Percentiles rank a stretch among this genome's conserved stretches.
Conservation (phyloP, 2,113 vertebrate genomes). For the Puntigrus tetrazona region DNA sequence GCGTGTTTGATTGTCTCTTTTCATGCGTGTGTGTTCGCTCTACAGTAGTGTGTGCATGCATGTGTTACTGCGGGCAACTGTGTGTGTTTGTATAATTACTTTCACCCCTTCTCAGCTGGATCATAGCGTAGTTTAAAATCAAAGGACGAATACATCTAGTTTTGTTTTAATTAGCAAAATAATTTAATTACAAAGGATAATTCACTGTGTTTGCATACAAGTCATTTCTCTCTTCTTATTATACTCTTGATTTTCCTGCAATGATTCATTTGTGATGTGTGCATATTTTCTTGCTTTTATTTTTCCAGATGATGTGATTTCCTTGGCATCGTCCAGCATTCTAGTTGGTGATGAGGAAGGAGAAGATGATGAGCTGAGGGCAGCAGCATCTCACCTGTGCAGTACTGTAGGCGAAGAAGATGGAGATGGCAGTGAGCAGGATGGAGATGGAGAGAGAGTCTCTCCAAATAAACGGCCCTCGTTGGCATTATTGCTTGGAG, state of each 20-base stretch:
- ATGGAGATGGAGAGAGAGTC: conserved; percentile 37
- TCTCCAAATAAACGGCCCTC: conserved; percentile 66
- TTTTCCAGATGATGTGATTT: conserved; percentile 66
- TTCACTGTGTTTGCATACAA: conserved; percentile 24
- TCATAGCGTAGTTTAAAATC: conserved; percentile 17
- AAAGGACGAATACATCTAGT: conserved; percentile 38
- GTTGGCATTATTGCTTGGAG: conserved; percentile 85
- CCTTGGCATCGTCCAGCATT: conserved; percentile 60
- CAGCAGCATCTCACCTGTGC: conserved; percentile 86
- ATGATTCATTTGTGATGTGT: conserved; percentile 12
- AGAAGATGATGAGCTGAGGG: conserved; percentile 84
- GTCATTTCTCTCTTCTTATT: neutral
- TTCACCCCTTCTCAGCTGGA: conserved; percentile 9
- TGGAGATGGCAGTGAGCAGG: neutral
- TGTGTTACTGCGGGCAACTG: neutral
- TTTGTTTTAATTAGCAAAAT: conserved; percentile 32
- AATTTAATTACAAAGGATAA: neutral
- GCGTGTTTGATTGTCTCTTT: neutral
- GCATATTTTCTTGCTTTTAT: neutral
- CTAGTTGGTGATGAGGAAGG: conserved; percentile 73
- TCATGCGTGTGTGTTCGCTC: neutral
- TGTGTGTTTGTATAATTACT: conserved; percentile 38
- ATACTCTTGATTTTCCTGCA: neutral
- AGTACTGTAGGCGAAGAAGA: conserved; percentile 60
- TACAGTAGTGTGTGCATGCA: neutral